Conservation (phyloP, 2,888 invertebrate genomes). For the Autographa pulchrina region DNA sequence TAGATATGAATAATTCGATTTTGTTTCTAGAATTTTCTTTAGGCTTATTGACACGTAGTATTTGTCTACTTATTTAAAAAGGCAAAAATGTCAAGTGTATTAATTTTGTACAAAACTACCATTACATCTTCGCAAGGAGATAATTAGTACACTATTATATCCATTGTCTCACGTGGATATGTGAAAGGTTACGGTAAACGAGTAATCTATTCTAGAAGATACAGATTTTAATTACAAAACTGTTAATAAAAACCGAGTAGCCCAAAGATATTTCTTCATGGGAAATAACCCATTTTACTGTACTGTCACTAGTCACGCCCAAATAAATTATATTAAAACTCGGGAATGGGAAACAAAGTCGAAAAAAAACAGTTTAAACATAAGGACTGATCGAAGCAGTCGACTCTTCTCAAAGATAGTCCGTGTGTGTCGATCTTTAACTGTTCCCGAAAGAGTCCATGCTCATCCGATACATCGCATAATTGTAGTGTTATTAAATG, state of each 20-base stretch:
- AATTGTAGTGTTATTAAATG: too few species aligned
- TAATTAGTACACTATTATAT: background rate
- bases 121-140: background rate
- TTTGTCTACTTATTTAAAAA: too few species aligned
- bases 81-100: too few species aligned
- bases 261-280: background rate
- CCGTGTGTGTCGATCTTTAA: too few species aligned
- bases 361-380: too few species aligned
- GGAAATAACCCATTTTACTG: background rate
- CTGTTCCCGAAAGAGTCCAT: too few species aligned
- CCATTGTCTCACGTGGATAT: background rate
- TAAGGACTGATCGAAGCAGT: too few species aligned
- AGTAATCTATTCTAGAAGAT: background rate
- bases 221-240: background rate
- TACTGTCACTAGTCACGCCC: background rate
- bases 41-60: background rate
- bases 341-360: too few species aligned
- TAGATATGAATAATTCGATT: too few species aligned
- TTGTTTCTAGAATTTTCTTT: background rate
- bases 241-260: background rate
- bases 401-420: too few species aligned
- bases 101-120: background rate
- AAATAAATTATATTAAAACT: too few species aligned
- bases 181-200: background rate
- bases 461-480: too few species aligned